A percentile compares a stretch with the other conserved stretches of the same genome.
Conservation (phyloP, 2,113 vertebrate genomes). For the Psephotus haematonotus region DNA sequence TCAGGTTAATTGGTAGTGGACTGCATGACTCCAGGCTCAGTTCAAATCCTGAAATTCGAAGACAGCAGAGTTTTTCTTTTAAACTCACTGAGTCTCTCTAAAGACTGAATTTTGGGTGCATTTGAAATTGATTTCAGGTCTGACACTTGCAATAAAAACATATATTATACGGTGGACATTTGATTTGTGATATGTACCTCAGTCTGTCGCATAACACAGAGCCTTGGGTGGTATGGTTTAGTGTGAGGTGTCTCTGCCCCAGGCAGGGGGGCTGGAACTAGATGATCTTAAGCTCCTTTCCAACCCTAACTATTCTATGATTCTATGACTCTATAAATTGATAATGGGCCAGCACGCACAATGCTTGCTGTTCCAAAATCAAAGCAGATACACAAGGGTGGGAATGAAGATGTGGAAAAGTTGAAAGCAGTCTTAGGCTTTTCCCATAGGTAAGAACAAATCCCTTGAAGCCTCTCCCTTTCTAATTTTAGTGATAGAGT, state of each 20-base stretch:
- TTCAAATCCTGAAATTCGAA: not conserved
- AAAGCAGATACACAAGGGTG: not conserved
- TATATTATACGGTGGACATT: not conserved
- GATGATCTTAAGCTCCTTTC: no score
- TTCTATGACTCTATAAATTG: not conserved
- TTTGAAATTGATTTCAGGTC: not conserved
- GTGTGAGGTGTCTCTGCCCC: no score
- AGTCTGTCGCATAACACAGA: not conserved
- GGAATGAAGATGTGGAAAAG: not conserved
- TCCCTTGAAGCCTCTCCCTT: not conserved
- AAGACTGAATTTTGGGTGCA: not conserved
- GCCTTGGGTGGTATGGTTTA: no score
- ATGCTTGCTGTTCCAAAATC: not conserved
- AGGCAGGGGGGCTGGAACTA: no score
- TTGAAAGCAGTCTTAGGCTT: not conserved
- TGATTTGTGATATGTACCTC: not conserved
- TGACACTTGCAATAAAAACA: not conserved
- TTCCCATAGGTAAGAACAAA: not conserved
- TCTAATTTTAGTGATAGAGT: constrained; percentile 11
- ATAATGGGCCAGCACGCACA: not conserved
- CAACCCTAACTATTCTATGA: no score
- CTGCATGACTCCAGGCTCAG: not conserved
- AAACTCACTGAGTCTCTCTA: not conserved
- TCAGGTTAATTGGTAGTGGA: not conserved
- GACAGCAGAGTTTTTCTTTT: not conserved